Base-by-base conservation (phyloP, 2,888 invertebrate genomes). In the Xestia xanthographa region DNA sequence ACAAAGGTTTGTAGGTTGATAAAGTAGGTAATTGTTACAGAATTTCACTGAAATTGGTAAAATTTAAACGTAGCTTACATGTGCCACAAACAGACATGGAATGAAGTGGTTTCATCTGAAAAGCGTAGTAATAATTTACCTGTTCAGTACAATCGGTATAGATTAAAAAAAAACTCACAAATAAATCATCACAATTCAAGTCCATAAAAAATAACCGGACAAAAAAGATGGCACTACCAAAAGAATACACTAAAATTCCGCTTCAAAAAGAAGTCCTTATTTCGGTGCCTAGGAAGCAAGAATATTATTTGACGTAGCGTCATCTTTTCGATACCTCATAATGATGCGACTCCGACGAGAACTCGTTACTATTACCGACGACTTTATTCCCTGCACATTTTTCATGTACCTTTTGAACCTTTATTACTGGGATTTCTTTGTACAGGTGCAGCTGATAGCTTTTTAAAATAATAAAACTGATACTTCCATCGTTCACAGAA, bases 261-360 rank as follows among this genome's bases (percentile, higher is more conserved):
- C 50, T 62, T 66, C 29, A 72, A 77, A 84, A 85, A 73, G 73
- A 68, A 85, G 20, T 77, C 41, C 38, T 70, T 79, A 83, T 76
- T 80, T 77, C 71, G 66, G 71, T 77, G 48, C 69, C 87, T 80
- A 75, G 83, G 70, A 80, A 74, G 71, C 77, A 77, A 66, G 75
- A 72, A 77, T 80, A 77, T 84, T 77, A 84, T 76, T 79, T 76
- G 87, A 87, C 77, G 76, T 68, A 75, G 71, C 78, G 65, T 73
- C 84, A 83, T 77, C 84, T 78, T 66, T 75, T 75, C 83, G 75
- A 86, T 88, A 80, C 73, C 79, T 88, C 87, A 90, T 94, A 94
- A 95, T 92, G 94, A 94, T 90, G 91, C 88, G 92, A 91, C 92
- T 90, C 85, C 88, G 85, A 79, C 77, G 83, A 81, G 88, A 88